phyloP scores from a whole-genome alignment of 2,113 vertebrate genomes.

The Fukomys damarensis region DNA sequence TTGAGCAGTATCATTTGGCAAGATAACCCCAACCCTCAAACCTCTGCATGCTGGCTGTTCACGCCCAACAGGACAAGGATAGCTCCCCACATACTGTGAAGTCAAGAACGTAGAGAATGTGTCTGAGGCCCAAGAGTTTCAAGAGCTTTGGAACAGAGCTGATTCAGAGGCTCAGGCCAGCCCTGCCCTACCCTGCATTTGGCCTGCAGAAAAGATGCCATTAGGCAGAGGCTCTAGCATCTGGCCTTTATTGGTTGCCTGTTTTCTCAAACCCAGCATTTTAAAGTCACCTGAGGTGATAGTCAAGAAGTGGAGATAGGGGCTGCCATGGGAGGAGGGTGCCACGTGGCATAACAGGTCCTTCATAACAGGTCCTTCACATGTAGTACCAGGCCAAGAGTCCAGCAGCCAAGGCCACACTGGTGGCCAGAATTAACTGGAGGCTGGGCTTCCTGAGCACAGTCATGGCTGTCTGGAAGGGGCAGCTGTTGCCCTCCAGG shows the following conservation, averaged over 20 bases:
- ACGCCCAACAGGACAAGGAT: not conserved
- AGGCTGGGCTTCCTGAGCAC: constrained; percentile 89
- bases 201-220: constrained; percentile 45
- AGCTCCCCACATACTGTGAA: not conserved
- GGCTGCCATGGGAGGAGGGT: not conserved
- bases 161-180: not conserved
- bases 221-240: constrained; percentile 50
- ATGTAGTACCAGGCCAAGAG: constrained; percentile 94
- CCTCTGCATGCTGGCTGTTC: not conserved
- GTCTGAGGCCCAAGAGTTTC: not conserved
- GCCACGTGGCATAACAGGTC: not conserved
- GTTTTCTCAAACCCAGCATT: constrained; percentile 76
- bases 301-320: constrained; percentile 9
- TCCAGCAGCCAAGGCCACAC: constrained; percentile 89
- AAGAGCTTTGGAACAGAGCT: not conserved
- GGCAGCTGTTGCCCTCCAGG: constrained; percentile 85
- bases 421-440: constrained; percentile 91
- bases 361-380: constrained; percentile 88
- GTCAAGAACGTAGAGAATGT: not conserved
- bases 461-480: constrained; percentile 82
- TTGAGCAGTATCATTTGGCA: not conserved
- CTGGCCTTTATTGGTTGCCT: constrained; percentile 76
- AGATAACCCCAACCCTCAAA: not conserved
- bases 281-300: constrained; percentile 78
- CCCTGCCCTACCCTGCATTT: not conserved